Evolutionary conservation across 2,888 invertebrate genomes (phyloP), one percentile per base, ranked within the genome.

Genomic region (Mythimna vitellina): DNA sequence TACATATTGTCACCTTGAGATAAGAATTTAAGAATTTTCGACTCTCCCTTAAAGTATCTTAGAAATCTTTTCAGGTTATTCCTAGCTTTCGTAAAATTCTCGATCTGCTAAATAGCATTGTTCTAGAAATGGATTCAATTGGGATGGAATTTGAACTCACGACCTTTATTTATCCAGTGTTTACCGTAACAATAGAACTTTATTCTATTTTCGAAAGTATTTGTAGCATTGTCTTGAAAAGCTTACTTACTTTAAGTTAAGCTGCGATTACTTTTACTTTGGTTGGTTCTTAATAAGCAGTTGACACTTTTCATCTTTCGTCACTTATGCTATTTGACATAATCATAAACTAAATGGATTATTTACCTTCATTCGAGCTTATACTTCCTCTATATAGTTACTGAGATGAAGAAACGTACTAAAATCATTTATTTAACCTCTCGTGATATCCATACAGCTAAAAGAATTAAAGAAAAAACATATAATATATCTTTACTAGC

Each of bases 21-120:
- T 78, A 78, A 70, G 65, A 70, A 80, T 79, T 80, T 67, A 46
- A 70, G 67, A 79, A 56, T 67, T 77, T 70, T 82, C 80, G 56
- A 79, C 64, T 77, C 60, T 81, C 78, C 62, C 51, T 14, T 17
- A 66, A 62, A 9, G 42, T 66, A 81, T 81, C 38, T 67, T 62
- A 54, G 64, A 71, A 61, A 77, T 67, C 64, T 76, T 66, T 66
- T 57, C 22, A 46, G 67, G 64, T 8, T 76, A 63, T 80, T 75
- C 57, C 46, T 42, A n/a, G 56, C 25, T 69, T 3, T 74, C 20
- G 56, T 60, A 29, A 65, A 65, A 68, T 57, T 80, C 63, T 75
- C 42, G 25, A 64, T 54, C 54, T 29, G 22, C 14, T 62, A 7
- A 57, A 76, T 58, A 46, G 64, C 61, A 62, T 65, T 69, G 61